A percentile compares a stretch with the other conserved stretches of the same genome.
Evolutionary conservation across 2,113 vertebrate species (phyloP).

Genomic region (Pangasianodon gigas): DNA sequence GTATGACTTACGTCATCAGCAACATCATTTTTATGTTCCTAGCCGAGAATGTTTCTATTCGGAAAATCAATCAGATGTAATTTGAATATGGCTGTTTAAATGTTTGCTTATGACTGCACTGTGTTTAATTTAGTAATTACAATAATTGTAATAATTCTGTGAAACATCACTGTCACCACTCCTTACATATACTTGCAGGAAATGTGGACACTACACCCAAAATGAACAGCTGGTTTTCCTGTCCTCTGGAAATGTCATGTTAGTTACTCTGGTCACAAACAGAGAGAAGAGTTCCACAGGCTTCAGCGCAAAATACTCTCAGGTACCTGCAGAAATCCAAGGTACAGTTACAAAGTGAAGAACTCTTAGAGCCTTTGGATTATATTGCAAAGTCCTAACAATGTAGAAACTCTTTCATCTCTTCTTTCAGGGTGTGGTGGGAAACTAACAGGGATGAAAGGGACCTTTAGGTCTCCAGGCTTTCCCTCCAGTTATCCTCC

Average conservation of each 20-base stretch:
- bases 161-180: neutral
- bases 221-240: constrained; percentile 83
- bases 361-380: neutral
- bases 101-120: neutral
- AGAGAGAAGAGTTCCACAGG: constrained; percentile 82
- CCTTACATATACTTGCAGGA: constrained; percentile 66
- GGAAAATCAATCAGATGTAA: neutral
- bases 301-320: constrained; percentile 84
- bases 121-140: neutral
- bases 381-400: neutral
- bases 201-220: constrained; percentile 81
- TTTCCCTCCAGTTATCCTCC: constrained; percentile 88
- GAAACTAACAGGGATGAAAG: constrained; percentile 65
- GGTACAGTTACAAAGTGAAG: constrained; percentile 53
- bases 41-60: neutral
- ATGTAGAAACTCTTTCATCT: neutral
- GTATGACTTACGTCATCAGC: neutral
- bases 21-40: neutral
- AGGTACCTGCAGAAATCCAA: constrained; percentile 72
- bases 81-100: neutral
- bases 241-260: constrained; percentile 89
- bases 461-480: constrained; percentile 82
- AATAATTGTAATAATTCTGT: neutral
- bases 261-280: constrained; percentile 82
- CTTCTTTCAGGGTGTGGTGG: constrained; percentile 79